Conservation (phyloP, 2,797 vertebrate species). For the Tadarida brasiliensis region DNA sequence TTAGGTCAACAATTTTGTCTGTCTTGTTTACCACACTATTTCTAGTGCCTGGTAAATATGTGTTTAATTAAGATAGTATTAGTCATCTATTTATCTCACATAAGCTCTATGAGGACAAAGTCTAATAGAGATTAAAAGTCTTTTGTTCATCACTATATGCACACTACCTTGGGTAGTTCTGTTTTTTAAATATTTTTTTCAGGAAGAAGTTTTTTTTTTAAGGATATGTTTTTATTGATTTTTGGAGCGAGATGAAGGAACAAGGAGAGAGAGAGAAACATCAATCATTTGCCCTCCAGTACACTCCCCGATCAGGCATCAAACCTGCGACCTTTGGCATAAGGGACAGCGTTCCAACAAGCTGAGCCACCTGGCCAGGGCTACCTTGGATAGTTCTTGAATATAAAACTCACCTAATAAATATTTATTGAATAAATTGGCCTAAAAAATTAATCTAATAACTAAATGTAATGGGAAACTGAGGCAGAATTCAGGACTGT, state of each 20-base stretch:
- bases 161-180: not conserved
- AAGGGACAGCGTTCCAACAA: not conserved
- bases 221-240: not conserved
- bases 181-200: not conserved
- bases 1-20: not conserved
- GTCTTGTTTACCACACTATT: not conserved
- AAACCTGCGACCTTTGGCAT: not conserved
- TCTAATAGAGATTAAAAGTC: not conserved
- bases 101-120: not conserved
- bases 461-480: not conserved
- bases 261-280: not conserved
- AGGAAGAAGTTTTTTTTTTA: not conserved
- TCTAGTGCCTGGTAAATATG: not conserved
- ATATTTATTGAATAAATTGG: not conserved
- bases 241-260: not conserved
- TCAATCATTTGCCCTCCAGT: not conserved
- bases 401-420: not conserved
- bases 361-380: not conserved
- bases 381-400: not conserved
- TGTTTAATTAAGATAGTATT: not conserved
- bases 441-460: conserved; percentile 6
- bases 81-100: not conserved
- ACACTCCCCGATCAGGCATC: not conserved
- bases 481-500: not conserved
- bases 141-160: not conserved